A percentile compares a stretch with the other conserved stretches of the same genome.
Evolutionary conservation across 2,113 vertebrate genomes (phyloP).

Genomic region (Corythaixoides concolor): DNA sequence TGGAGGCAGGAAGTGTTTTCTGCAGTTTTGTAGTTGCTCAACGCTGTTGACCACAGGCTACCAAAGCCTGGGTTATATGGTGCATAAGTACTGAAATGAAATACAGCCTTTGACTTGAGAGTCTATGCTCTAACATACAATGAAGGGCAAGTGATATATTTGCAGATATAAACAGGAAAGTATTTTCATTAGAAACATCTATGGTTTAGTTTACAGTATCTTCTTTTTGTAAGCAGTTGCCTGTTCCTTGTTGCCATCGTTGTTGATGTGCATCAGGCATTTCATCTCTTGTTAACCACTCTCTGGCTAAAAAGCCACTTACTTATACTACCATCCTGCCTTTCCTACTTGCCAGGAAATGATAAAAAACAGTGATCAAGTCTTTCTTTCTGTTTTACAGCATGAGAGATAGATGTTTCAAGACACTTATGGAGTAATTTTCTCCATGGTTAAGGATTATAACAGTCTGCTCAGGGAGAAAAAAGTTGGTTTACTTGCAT

Average conservation of each 20-base stretch:
- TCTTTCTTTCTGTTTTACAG: neutral
- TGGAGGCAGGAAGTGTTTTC: neutral
- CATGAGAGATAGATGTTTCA: neutral
- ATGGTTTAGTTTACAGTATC: neutral
- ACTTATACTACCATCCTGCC: neutral
- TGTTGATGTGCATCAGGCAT: accelerated
- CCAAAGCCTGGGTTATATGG: neutral
- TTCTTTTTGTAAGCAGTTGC: neutral
- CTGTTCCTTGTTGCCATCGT: neutral
- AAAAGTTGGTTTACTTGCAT: neutral
- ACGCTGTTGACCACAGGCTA: accelerated
- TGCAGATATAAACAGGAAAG: neutral
- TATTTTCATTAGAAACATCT: neutral
- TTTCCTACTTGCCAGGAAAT: neutral
- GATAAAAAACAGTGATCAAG: neutral
- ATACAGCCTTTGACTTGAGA: neutral
- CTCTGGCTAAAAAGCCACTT: neutral
- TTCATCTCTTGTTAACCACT: neutral
- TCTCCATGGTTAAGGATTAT: neutral
- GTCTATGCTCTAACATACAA: neutral
- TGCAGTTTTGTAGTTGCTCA: neutral
- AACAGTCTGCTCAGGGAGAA: neutral
- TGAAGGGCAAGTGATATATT: neutral
- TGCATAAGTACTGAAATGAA: neutral
- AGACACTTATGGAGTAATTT: neutral